These are phyloP conservation scores for Parnassius orleans DNA, from an alignment of 2,888 invertebrate genomes.

Conservation along the genomic window DNA sequence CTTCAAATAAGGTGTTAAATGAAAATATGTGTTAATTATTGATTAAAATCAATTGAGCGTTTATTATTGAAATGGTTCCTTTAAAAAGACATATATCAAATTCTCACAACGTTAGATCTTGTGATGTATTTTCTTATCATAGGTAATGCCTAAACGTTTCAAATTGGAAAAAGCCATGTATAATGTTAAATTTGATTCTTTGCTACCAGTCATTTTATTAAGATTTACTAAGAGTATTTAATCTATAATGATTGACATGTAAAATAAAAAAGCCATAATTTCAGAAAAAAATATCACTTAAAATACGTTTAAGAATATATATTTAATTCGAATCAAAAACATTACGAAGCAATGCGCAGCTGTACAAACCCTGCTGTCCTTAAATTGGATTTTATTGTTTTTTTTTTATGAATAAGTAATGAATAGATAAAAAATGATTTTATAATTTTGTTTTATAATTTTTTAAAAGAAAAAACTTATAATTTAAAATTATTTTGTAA, in stretches of 20 bases:
- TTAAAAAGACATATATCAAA: background rate
- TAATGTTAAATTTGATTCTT: constrained; percentile 1
- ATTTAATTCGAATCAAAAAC: background rate
- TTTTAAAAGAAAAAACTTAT: too few relatives aligned
- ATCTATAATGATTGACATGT: constrained; percentile 1
- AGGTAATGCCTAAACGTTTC: constrained; percentile 4
- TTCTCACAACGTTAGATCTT: background rate
- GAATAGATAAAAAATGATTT: too few relatives aligned
- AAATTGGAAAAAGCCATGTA: constrained; percentile 8
- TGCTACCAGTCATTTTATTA: constrained; percentile 21
- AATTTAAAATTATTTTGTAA: too few relatives aligned
- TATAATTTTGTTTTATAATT: too few relatives aligned
- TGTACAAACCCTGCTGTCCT: constrained; percentile 24
- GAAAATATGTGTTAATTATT: too few relatives aligned
- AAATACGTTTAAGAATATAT: too few relatives aligned
- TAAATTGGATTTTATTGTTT: background rate
- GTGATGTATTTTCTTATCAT: constrained; percentile 15
- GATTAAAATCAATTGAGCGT: too few relatives aligned
- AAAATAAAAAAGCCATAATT: constrained; percentile 1
- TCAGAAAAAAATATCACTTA: background rate
- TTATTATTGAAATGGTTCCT: background rate
- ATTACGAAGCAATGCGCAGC: constrained; percentile 17
- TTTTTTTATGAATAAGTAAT: too few relatives aligned
- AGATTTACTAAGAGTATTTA: constrained; percentile 11
- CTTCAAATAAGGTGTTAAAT: too few relatives aligned